These are phyloP conservation scores for Muscicapa striata DNA, from an alignment of 2,797 vertebrate species.

Conservation along the genomic window DNA sequence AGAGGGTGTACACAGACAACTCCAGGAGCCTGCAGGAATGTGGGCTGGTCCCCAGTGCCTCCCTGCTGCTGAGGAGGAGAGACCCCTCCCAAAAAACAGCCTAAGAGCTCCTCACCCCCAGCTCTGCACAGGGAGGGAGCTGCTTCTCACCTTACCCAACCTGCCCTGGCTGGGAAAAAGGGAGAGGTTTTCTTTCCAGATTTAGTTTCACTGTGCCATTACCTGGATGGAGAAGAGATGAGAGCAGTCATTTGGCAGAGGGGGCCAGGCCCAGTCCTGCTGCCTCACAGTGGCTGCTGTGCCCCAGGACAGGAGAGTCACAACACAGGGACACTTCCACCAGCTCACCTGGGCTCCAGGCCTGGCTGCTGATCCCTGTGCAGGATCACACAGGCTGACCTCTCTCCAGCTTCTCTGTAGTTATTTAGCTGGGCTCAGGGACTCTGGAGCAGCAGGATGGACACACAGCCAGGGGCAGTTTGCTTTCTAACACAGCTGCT, in stretches of 20 bases:
- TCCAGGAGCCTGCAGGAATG: slow-evolving; percentile 79
- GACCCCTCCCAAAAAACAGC: background rate
- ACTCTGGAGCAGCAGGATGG: background rate
- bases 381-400: background rate
- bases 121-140: background rate
- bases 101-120: background rate
- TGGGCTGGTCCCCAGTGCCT: slow-evolving; percentile 79
- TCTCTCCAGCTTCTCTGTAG: background rate
- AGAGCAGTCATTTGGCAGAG: background rate
- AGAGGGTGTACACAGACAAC: slow-evolving; percentile 75
- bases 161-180: background rate
- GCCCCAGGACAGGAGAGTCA: background rate
- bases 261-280: background rate
- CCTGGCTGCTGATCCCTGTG: background rate
- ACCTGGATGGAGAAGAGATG: background rate
- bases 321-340: background rate
- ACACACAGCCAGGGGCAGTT: background rate
- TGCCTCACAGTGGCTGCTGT: fast-evolving
- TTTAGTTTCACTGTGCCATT: background rate
- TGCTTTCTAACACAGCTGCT: background rate
- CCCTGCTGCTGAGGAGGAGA: slow-evolving; percentile 78
- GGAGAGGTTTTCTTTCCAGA: background rate
- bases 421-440: background rate
- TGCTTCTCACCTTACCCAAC: background rate
- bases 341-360: background rate